Conservation (phyloP, 2,797 vertebrate species). For the Darevskia nairensis region DNA sequence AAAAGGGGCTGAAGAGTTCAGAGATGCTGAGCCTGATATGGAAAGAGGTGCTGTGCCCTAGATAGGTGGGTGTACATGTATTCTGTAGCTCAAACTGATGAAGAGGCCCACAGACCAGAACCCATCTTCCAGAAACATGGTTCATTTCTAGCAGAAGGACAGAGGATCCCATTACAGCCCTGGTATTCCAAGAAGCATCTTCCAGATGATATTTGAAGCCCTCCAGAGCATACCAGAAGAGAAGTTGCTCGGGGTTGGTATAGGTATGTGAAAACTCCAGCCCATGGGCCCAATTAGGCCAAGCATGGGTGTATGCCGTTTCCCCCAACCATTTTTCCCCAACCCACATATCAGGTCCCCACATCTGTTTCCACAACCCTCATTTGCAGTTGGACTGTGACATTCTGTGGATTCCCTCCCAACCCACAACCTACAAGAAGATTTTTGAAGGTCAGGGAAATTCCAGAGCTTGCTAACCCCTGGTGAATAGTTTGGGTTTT, state of each 20-base stretch:
- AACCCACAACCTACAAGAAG: background rate
- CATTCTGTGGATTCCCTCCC: background rate
- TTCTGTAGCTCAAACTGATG: background rate
- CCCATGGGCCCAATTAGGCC: background rate
- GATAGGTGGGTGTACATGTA: too few relatives aligned
- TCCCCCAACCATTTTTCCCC: background rate
- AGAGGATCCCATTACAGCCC: background rate
- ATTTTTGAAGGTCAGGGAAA: background rate
- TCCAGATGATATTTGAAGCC: background rate
- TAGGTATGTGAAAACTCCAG: background rate
- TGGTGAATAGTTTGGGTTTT: too few relatives aligned
- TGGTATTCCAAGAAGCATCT: background rate
- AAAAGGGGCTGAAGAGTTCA: too few relatives aligned
- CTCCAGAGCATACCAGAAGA: background rate
- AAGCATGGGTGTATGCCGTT: background rate
- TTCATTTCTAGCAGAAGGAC: background rate
- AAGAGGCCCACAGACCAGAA: background rate
- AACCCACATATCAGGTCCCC: background rate
- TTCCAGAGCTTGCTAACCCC: too few relatives aligned
- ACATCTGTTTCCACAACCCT: background rate
- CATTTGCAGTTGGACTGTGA: rapidly evolving
- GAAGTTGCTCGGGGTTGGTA: background rate
- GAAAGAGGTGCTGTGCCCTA: background rate
- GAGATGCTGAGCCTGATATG: too few relatives aligned
- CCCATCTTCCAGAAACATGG: background rate